Conservation (phyloP, 2,888 invertebrate genomes). For the Sinhomidia bicolor region DNA sequence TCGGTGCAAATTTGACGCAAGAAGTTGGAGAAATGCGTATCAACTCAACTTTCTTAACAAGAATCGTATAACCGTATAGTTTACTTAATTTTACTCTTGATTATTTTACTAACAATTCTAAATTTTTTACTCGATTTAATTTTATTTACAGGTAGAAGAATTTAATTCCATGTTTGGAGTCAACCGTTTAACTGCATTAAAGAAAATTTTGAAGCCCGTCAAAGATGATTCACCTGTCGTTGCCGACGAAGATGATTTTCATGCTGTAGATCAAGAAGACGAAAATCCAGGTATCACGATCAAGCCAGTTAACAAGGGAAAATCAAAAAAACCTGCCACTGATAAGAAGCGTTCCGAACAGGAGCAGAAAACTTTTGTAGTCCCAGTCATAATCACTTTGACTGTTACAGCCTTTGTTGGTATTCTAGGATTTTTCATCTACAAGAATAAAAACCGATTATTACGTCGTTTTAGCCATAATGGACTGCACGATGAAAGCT, state of each 20-base stretch:
- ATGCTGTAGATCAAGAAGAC: too few relatives aligned
- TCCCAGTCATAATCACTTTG: background rate
- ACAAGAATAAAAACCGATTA: background rate
- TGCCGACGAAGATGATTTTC: background rate
- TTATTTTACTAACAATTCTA: too few relatives aligned
- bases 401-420: background rate
- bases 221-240: background rate
- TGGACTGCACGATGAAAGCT: background rate
- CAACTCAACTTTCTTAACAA: conserved; percentile 38
- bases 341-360: background rate
- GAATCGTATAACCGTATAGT: conserved; percentile 13
- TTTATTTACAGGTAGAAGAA: background rate
- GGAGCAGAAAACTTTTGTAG: background rate
- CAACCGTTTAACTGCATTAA: background rate
- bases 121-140: too few relatives aligned
- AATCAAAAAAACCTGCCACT: too few relatives aligned
- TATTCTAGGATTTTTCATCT: background rate
- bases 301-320: background rate
- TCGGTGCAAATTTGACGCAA: background rate
- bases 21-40: background rate
- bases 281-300: background rate
- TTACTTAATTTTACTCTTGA: too few relatives aligned
- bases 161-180: background rate
- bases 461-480: background rate
- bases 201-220: background rate